Base-by-base conservation (phyloP, 2,888 invertebrate species). In the Plagiodera versicolora region DNA sequence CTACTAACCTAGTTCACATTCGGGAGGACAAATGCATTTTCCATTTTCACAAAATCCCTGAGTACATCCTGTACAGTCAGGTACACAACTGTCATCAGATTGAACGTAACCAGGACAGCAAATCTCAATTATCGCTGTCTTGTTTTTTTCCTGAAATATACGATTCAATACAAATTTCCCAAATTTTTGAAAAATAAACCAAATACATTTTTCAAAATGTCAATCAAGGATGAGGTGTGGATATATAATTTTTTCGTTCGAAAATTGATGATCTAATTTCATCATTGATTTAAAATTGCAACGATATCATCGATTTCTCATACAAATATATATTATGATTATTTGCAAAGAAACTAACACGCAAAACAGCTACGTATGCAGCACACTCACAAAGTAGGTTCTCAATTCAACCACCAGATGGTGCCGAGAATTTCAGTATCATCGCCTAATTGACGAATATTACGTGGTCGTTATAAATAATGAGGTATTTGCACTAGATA, bases 61-160 rank as follows among this genome's bases (percentile, higher is more conserved):
- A 58, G 75, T 63, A 67, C 85, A 85, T 45, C 79, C 75, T 55
- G 80, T 78, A 60, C 82, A 80, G 54, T 73, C 66, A 0, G 39
- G 10, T 19, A 78, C 65, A 69, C 84, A 84, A 35, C 68, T 74
- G 39, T 72, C 67, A 61, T 77, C 70, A 56, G 83, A 84, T 77
- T 86, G 84, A 61, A 83, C 82, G 77, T 88, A 93, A 30, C 92
- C 92, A 58, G 87, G 85, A 74, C 93, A 93, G 79, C 93, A 93
- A 45, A 87, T 86, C 20, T 87, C 85, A 19, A 91, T 85, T 28
- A 84, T 85, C 52, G 86, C 86, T 6, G 83, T 87, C 67, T 87
- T 84, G 72, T 86, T 85, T 72, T 89, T 86, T 58, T 87, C 87
- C 92, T 92, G 79, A 19, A 83, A 81, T 52, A 59, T 8, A 61